phyloP scores from a whole-genome alignment of 2,888 invertebrate genomes.

The Dicycla oo region DNA sequence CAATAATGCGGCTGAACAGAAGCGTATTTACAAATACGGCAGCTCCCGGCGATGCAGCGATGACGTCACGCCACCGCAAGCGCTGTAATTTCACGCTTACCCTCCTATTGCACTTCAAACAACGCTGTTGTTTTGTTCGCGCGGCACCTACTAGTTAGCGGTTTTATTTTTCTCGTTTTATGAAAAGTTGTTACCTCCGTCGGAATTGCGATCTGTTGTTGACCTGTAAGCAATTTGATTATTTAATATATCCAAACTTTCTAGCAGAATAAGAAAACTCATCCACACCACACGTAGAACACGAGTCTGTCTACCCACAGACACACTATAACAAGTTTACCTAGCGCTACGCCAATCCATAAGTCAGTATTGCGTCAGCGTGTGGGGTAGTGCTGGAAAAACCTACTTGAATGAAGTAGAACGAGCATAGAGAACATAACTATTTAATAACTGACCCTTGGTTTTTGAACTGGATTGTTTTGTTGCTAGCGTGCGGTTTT shows the following conservation, averaged over 20 bases:
- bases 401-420: neutral
- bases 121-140: neutral
- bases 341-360: neutral
- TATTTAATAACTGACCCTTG: no score
- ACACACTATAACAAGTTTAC: neutral
- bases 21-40: slow-evolving; percentile 22
- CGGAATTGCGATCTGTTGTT: no score
- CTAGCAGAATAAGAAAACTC: no score
- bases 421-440: neutral
- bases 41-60: slow-evolving; percentile 1
- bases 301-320: neutral
- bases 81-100: slow-evolving; percentile 18
- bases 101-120: slow-evolving; percentile 21
- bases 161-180: neutral
- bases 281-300: no score
- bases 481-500: no score
- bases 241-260: no score
- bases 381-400: neutral
- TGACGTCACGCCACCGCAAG: slow-evolving; percentile 30
- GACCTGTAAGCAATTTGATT: no score
- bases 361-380: neutral
- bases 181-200: no score
- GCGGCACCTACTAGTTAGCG: neutral
- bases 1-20: slow-evolving; percentile 23
- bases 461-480: no score